phyloP scores from a whole-genome alignment of 30 jellyfish, hydroid and myxozoan species.

The Nemopilema nomurai region DNA sequence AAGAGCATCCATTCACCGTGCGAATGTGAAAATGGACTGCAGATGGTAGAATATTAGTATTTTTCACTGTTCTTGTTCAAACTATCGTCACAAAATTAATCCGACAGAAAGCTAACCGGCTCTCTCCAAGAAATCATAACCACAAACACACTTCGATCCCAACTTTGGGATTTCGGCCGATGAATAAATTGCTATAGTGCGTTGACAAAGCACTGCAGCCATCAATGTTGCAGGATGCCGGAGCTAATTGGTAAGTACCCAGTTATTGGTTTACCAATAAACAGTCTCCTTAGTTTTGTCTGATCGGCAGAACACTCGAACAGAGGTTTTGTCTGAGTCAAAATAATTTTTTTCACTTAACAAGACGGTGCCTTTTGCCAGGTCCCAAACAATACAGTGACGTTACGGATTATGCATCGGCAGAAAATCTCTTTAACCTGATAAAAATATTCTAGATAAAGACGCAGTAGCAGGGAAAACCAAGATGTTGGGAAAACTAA shows the following conservation, averaged over 20 bases:
- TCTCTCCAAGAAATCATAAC: neutral
- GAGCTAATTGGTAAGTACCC: constrained; percentile 27
- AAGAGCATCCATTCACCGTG: constrained; percentile 31
- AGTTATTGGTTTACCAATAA: neutral
- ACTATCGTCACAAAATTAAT: neutral
- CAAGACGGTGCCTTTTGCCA: neutral
- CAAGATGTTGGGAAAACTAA: neutral
- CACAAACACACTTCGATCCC: neutral
- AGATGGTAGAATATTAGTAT: constrained; percentile 1
- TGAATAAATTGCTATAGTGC: neutral
- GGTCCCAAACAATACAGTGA: neutral
- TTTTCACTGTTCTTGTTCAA: neutral
- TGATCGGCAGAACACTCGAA: neutral
- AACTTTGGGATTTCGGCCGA: neutral
- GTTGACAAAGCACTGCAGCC: neutral
- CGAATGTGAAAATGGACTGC: constrained; percentile 19
- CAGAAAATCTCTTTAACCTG: neutral
- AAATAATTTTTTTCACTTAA: neutral
- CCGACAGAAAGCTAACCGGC: neutral
- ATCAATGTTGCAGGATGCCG: constrained; percentile 51
- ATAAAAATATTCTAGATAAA: no score
- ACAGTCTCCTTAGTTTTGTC: neutral
- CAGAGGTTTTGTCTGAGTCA: neutral
- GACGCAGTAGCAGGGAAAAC: neutral
- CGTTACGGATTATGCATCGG: neutral